Base-by-base conservation (phyloP, 2,797 vertebrate species). In the Fistularia tabacaria region DNA sequence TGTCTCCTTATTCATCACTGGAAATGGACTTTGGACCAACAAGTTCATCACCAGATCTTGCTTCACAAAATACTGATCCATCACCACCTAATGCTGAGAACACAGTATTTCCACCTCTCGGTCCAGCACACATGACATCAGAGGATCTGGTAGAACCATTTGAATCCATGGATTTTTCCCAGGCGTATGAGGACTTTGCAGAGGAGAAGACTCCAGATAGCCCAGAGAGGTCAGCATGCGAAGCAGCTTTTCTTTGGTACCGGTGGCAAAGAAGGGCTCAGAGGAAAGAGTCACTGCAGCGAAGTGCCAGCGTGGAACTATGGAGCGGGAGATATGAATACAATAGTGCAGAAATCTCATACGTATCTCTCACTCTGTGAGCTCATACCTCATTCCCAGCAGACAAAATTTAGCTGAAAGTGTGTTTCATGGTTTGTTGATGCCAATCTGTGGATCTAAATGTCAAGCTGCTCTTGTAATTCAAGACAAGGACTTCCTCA, bases 341-440 rank as follows among this genome's bases (percentile, higher is more conserved):
- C 74, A 92, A 91, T 73, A 92, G 90, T 76, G 90, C 90, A 65
- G 89, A 90, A 87, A 92, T 92, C 74, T 90, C 90, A 77, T 92
- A 92, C 6, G 88, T 92, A 66, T 92, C 91, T 48, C 84, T 92
- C 60, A 90, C 90, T 59, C 79, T 92, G 70, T 92, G 76, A 90
- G 44, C 57, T 69, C 57, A 65, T 79, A 80, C 81, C 79, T 84
- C 76, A 72, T 68, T 66, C 53, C 83, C 69, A 83, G 85, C 82
- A 87, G 83, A 70, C 66, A 61, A 85, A 82, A 85, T 87, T 85
- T 88, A 88, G 85, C 87, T 67, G 49, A 51, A 65, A 67, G 42
- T 59, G 52, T 68, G 69, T 74, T 62, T 69, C 48, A 50, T 60
- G 51, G 60, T 70, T 60, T 51, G 62, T 85, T 77, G 79, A 74